Conservation (phyloP, 2,113 vertebrate genomes). For the Amia ocellicauda region DNA sequence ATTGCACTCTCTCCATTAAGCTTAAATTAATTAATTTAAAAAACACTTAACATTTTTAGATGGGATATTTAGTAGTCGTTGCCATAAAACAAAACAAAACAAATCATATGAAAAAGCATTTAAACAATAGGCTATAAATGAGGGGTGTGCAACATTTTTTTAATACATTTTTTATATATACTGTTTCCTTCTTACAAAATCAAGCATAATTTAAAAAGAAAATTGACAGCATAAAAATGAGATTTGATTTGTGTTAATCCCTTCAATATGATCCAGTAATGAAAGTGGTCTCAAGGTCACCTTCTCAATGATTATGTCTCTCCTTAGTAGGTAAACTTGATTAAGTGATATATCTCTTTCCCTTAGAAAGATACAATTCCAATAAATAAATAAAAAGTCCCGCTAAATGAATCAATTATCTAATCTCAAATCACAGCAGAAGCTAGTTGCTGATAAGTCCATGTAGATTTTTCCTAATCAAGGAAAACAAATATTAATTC, state of each 20-base stretch:
- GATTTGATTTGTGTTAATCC: background rate
- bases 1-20: too few species aligned
- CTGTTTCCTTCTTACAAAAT: too few species aligned
- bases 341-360: slow-evolving; percentile 63
- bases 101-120: too few species aligned
- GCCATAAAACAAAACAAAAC: too few species aligned
- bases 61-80: too few species aligned
- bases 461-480: slow-evolving; percentile 58
- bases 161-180: too few species aligned
- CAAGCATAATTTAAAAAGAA: background rate
- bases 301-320: slow-evolving; percentile 33
- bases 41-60: too few species aligned
- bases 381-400: slow-evolving; percentile 53
- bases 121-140: too few species aligned
- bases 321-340: slow-evolving; percentile 65
- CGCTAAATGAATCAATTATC: slow-evolving; percentile 69
- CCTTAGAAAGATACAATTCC: slow-evolving; percentile 46
- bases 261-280: background rate
- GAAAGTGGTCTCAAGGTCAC: slow-evolving; percentile 51
- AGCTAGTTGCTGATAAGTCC: slow-evolving; percentile 67
- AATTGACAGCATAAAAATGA: background rate
- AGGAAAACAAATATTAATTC: slow-evolving; percentile 62
- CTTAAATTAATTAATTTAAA: too few species aligned
- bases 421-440: slow-evolving; percentile 57
- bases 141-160: too few species aligned